Conservation (phyloP, 2,888 invertebrate species). For the Erpobdella octoculata region DNA sequence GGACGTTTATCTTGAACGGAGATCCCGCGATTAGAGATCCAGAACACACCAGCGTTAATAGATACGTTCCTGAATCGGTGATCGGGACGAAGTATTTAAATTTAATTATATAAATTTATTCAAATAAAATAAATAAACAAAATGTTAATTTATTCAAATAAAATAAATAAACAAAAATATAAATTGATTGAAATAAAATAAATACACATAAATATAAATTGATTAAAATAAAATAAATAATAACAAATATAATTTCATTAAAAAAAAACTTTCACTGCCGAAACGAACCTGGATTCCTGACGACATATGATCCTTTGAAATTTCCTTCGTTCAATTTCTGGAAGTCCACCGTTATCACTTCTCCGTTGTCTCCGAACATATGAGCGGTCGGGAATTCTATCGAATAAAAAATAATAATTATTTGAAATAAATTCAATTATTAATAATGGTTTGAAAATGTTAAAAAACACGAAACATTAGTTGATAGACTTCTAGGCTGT, state of each 20-base stretch:
- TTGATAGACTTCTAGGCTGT: too few species aligned
- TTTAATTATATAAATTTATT: not conserved
- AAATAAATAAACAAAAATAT: not conserved
- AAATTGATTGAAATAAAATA: not conserved
- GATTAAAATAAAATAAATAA: not conserved
- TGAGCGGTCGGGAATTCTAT: not conserved
- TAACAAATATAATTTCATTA: not conserved
- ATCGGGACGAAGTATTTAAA: too few species aligned
- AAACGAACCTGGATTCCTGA: slow-evolving; percentile 6
- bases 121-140: not conserved
- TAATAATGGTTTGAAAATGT: not conserved
- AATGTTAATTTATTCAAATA: not conserved
- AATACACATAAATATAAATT: not conserved
- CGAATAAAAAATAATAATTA: not conserved
- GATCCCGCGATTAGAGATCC: not conserved
- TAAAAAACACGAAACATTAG: too few species aligned
- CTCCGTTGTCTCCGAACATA: not conserved
- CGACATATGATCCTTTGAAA: not conserved
- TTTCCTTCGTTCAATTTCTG: not conserved
- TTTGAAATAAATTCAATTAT: not conserved
- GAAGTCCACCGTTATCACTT: not conserved
- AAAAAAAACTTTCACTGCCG: too few species aligned
- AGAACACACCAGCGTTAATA: not conserved
- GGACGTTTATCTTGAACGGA: slow-evolving; percentile 9
- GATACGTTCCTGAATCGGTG: not conserved